Evolutionary conservation across 1,140 invertebrate genomes (phyloP).

Genomic region (Bombus terrestris): DNA sequence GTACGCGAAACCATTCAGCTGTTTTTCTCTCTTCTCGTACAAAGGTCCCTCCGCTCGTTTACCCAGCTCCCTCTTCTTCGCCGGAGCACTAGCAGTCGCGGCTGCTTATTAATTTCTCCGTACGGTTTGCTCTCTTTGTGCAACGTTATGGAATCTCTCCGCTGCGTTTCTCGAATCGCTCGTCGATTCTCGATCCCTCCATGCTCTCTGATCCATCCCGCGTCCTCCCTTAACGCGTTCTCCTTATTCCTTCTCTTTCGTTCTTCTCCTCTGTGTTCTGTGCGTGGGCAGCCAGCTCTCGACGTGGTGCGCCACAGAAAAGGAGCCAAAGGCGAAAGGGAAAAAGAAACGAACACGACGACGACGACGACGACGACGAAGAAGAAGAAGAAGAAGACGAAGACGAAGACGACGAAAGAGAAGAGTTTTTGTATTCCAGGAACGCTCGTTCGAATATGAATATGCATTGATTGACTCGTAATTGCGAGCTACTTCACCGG

Average conservation of each 20-base stretch:
- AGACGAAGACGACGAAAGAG: constrained; percentile 31
- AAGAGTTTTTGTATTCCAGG: constrained; percentile 69
- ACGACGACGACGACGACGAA: constrained; percentile 9
- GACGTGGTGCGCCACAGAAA: neutral
- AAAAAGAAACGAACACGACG: neutral
- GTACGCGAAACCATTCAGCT: constrained; percentile 15
- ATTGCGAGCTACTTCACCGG: constrained; percentile 67
- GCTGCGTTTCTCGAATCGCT: constrained; percentile 68
- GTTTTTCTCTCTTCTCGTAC: constrained; percentile 20
- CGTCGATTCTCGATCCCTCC: constrained; percentile 55
- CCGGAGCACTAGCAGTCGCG: constrained; percentile 8
- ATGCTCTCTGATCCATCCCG: neutral
- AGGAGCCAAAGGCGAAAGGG: neutral
- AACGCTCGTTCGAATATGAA: constrained; percentile 69
- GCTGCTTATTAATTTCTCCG: constrained; percentile 67
- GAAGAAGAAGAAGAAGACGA: neutral
- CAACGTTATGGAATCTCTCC: constrained; percentile 67
- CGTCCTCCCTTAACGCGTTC: constrained; percentile 14
- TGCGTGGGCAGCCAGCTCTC: neutral
- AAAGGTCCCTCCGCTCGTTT: neutral
- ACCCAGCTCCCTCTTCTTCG: constrained; percentile 15
- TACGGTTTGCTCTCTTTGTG: constrained; percentile 65
- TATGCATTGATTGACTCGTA: constrained; percentile 72
- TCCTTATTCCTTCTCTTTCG: neutral
- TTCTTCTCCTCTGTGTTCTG: neutral